phyloP scores from a whole-genome alignment of 2,797 vertebrate genomes.

The Scolopax bukidnonensis region DNA sequence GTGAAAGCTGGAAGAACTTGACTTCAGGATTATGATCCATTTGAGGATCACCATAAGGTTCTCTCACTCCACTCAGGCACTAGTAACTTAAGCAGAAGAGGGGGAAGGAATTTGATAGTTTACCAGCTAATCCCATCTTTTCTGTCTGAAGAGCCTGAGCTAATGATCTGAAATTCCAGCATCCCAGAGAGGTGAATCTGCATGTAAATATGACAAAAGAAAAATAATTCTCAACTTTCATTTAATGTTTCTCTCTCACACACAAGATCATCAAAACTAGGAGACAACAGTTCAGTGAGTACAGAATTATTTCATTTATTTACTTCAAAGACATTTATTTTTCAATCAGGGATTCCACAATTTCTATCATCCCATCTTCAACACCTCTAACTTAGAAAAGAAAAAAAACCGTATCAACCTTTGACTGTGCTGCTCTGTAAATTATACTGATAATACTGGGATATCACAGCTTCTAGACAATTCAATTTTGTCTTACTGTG shows the following conservation, averaged over 20 bases:
- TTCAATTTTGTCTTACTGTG: not conserved
- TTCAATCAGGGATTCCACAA: not conserved
- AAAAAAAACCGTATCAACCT: not conserved
- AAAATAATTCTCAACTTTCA: not conserved
- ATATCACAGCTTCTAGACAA: not conserved
- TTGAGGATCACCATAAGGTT: not conserved
- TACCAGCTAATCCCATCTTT: not conserved
- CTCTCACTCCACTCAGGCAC: not conserved
- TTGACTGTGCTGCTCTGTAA: not conserved
- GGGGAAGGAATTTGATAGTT: not conserved
- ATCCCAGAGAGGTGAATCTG: not conserved
- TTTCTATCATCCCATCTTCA: not conserved
- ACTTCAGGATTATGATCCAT: not conserved
- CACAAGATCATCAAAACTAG: not conserved
- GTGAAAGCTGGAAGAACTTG: not conserved
- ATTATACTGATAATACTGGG: not conserved
- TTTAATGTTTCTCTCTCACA: not conserved
- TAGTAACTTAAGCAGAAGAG: not conserved
- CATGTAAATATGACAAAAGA: not conserved
- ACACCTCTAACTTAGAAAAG: not conserved
- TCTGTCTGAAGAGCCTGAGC: not conserved
- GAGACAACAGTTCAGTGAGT: not conserved
- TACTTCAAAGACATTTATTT: not conserved
- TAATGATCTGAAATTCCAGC: not conserved
- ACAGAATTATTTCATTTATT: not conserved